Percentiles rank a stretch among this genome's conserved stretches.
phyloP scores from a whole-genome alignment of 2,113 vertebrate species.

The Physeter macrocephalus region DNA sequence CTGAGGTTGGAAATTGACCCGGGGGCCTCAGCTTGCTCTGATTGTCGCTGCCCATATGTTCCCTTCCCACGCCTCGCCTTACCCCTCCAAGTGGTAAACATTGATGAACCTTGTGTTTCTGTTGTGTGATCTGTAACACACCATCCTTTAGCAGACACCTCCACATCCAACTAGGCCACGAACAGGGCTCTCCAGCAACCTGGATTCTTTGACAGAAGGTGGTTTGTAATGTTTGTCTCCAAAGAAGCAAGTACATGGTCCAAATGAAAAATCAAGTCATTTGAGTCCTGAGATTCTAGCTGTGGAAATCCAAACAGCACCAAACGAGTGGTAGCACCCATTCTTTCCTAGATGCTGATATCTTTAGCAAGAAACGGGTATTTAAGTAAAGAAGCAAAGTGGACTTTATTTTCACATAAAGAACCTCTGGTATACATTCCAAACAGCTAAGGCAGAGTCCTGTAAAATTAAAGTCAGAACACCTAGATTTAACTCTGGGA shows the following conservation, averaged over 20 bases:
- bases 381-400: background rate
- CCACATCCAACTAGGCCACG: background rate
- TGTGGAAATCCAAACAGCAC: background rate
- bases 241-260: conserved; percentile 44
- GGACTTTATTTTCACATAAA: background rate
- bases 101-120: background rate
- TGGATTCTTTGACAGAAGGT: conserved; percentile 14
- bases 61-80: background rate
- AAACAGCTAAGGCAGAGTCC: background rate
- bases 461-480: background rate
- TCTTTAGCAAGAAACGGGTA: background rate
- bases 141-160: background rate
- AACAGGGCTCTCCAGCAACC: conserved; percentile 19
- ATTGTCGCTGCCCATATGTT: conserved; percentile 56
- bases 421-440: background rate
- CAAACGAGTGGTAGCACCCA: no score
- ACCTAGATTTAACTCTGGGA: background rate
- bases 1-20: conserved; percentile 73
- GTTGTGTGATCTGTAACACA: background rate
- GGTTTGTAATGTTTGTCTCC: conserved; percentile 38
- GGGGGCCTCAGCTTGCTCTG: conserved; percentile 67
- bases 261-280: conserved; percentile 54
- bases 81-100: background rate
- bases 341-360: background rate
- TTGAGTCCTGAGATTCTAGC: background rate